Evolutionary conservation across 1,140 invertebrate genomes (phyloP).

Genomic region (Meloidogyne hapla): DNA sequence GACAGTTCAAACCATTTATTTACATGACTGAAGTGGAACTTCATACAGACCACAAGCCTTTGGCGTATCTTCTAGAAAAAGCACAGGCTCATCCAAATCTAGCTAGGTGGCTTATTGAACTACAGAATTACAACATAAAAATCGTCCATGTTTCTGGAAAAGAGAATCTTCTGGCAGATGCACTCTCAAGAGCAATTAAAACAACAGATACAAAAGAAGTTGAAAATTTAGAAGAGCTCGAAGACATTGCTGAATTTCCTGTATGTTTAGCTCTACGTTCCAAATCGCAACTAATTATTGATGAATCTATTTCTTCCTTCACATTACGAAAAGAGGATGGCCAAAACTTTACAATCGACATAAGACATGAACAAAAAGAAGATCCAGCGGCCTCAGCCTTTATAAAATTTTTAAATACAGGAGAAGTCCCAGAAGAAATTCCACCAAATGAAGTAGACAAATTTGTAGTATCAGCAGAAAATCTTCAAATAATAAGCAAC

Average conservation of each 20-base stretch:
- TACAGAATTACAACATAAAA: constrained; percentile 25
- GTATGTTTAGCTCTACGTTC: background rate
- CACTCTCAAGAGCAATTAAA: background rate
- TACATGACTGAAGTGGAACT: constrained; percentile 3
- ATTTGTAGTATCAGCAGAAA: too few species aligned
- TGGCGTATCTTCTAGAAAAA: too few species aligned
- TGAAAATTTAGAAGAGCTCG: background rate
- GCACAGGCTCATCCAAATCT: constrained; percentile 13
- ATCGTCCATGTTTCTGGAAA: constrained; percentile 20
- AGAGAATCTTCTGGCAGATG: constrained; percentile 15
- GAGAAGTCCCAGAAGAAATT: constrained; percentile 13
- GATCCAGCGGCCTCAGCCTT: background rate
- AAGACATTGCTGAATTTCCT: constrained; percentile 21
- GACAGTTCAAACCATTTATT: constrained; percentile 19
- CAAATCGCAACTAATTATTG: background rate
- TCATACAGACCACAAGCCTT: constrained; percentile 19
- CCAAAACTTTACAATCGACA: constrained; percentile 8
- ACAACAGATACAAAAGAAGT: background rate
- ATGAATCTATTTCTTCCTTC: background rate
- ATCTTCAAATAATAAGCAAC: too few species aligned
- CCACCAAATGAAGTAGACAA: too few species aligned
- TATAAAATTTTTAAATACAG: constrained; percentile 15
- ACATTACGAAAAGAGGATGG: background rate
- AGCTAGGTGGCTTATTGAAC: constrained; percentile 17
- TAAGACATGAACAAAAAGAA: constrained; percentile 8